Conservation (phyloP, 2,888 invertebrate genomes). For the Lasioglossum oenotherae region DNA sequence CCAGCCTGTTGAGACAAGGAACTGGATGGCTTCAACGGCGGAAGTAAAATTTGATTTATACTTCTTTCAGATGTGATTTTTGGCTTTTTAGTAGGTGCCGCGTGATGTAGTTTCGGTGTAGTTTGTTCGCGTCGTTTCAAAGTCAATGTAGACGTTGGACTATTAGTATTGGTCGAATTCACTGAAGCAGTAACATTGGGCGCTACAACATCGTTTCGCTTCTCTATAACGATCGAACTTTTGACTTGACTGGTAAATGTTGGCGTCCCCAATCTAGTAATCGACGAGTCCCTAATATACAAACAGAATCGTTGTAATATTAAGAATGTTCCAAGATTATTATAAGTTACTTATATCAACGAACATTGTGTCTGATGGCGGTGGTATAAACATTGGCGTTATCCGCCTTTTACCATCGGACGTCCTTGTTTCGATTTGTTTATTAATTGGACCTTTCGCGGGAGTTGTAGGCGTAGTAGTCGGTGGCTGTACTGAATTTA, state of each 20-base stretch:
- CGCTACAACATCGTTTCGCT: slow-evolving; percentile 88
- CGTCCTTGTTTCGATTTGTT: slow-evolving; percentile 97
- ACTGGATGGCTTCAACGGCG: slow-evolving; percentile 78
- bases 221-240: slow-evolving; percentile 93
- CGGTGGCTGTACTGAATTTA: slow-evolving; percentile 66
- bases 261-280: slow-evolving; percentile 85
- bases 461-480: slow-evolving; percentile 74
- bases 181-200: slow-evolving; percentile 84
- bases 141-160: slow-evolving; percentile 72
- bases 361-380: slow-evolving; percentile 87
- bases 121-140: slow-evolving; percentile 79
- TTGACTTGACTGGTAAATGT: slow-evolving; percentile 92
- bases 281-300: slow-evolving; percentile 82
- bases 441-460: slow-evolving; percentile 90
- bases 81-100: slow-evolving; percentile 75
- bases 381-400: slow-evolving; percentile 97
- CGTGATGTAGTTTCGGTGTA: slow-evolving; percentile 69
- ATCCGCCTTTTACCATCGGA: slow-evolving; percentile 98
- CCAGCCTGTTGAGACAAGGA: slow-evolving; percentile 81
- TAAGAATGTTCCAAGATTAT: background rate
- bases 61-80: slow-evolving; percentile 76
- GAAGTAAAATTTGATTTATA: slow-evolving; percentile 76
- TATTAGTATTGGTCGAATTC: slow-evolving; percentile 68
- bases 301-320: slow-evolving; percentile 10
- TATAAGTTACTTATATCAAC: slow-evolving; percentile 68